A percentile compares a stretch with the other conserved stretches of the same genome.
phyloP scores from a whole-genome alignment of 2,888 invertebrate species.

The Stramonita haemastoma region DNA sequence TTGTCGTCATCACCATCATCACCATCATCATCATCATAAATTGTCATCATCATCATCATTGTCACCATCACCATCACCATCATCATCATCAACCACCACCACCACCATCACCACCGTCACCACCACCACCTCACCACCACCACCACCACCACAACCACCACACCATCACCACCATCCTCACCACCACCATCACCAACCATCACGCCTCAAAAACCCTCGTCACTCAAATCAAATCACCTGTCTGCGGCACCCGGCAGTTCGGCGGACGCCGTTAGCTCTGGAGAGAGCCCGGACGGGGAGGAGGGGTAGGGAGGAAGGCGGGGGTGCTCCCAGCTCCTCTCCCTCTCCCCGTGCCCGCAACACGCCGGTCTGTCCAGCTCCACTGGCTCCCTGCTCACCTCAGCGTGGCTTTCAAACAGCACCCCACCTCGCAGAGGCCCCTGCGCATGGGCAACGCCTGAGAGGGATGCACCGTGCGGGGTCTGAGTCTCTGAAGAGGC shows the following conservation, averaged over 20 bases:
- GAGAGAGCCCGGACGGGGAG: slow-evolving; percentile 3
- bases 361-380: background rate
- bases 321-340: background rate
- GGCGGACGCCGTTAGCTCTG: background rate
- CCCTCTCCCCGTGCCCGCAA: background rate
- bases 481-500: background rate
- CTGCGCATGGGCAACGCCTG: background rate
- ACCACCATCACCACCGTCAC: no score
- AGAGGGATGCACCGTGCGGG: background rate
- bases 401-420: background rate
- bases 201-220: no score
- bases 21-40: slow-evolving; percentile 35
- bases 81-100: background rate
- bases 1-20: background rate
- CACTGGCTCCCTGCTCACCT: background rate
- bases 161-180: no score
- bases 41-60: slow-evolving; percentile 41
- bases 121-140: no score
- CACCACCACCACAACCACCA: background rate
- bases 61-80: background rate
- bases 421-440: background rate
- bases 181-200: slow-evolving; percentile 25
- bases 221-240: no score
- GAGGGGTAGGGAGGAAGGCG: background rate
- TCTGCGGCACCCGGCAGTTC: slow-evolving; percentile 30